Conservation (phyloP, 2,797 vertebrate species). For the Leptatherina wallacei region DNA sequence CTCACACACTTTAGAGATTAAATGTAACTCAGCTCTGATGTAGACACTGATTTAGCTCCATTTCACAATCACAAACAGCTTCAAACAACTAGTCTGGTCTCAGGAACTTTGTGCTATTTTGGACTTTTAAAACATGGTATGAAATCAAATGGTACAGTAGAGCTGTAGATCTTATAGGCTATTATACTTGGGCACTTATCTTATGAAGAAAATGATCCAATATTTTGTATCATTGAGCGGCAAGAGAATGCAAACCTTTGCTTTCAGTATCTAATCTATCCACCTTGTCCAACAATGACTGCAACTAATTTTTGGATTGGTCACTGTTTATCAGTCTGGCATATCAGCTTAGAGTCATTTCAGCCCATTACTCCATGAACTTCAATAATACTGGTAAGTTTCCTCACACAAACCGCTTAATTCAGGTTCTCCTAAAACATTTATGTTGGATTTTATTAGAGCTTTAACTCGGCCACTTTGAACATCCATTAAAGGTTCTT, state of each 20-base stretch:
- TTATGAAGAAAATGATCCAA: no score
- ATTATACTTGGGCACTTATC: no score
- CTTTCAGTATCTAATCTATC: not conserved
- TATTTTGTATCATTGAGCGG: no score
- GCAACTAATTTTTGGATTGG: not conserved
- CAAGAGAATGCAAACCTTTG: no score
- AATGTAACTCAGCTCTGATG: not conserved
- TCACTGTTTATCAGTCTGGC: not conserved
- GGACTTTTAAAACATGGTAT: not conserved
- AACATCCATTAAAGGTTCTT: not conserved
- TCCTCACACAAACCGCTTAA: not conserved
- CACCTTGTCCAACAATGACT: not conserved
- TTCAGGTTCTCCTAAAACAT: not conserved
- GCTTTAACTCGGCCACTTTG: not conserved
- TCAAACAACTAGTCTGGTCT: not conserved
- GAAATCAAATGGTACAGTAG: not conserved
- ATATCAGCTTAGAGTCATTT: not conserved
- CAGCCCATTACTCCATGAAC: not conserved
- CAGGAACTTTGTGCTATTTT: no score
- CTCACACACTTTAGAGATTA: constrained; percentile 7
- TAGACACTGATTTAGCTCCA: not conserved
- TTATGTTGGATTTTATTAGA: not conserved
- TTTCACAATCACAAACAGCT: no score
- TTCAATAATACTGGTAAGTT: not conserved
- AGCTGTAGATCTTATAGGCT: no score